Evolutionary conservation across 2,888 invertebrate genomes (phyloP).

Genomic region (Machimus rusticus): DNA sequence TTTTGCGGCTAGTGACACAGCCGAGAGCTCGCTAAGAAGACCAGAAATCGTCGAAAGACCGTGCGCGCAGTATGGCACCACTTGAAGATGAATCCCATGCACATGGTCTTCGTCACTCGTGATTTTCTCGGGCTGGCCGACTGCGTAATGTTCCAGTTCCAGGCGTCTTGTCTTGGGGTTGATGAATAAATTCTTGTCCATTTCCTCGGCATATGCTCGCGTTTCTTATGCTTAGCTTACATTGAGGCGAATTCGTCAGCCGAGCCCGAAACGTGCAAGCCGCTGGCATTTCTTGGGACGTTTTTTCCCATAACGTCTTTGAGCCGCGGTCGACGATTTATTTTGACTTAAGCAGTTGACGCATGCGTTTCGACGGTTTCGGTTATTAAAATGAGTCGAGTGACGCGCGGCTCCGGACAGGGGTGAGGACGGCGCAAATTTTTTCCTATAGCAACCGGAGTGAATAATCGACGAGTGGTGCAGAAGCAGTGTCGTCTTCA

Average conservation of each 20-base stretch:
- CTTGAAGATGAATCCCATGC: neutral
- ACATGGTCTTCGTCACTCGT: neutral
- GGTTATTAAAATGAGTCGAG: constrained; percentile 8
- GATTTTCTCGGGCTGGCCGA: neutral
- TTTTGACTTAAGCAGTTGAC: constrained; percentile 31
- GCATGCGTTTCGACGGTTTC: constrained; percentile 27
- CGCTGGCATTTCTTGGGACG: neutral
- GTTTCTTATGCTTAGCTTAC: neutral
- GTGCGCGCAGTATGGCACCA: neutral
- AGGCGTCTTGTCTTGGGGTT: constrained; percentile 17
- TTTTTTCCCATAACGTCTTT: neutral
- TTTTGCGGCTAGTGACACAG: neutral
- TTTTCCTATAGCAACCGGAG: neutral
- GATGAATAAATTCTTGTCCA: constrained; percentile 27
- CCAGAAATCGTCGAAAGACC: neutral
- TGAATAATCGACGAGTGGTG: neutral
- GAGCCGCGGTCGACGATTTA: constrained; percentile 6
- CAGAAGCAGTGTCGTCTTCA: neutral
- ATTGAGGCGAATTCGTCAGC: neutral
- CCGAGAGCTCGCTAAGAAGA: neutral
- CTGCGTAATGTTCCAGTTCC: neutral
- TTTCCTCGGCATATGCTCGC: constrained; percentile 11
- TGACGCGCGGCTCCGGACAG: neutral
- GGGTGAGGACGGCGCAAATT: neutral
- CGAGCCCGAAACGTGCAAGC: neutral